Base-by-base conservation (phyloP, 2,888 invertebrate genomes). In the Ormia ochracea region DNA sequence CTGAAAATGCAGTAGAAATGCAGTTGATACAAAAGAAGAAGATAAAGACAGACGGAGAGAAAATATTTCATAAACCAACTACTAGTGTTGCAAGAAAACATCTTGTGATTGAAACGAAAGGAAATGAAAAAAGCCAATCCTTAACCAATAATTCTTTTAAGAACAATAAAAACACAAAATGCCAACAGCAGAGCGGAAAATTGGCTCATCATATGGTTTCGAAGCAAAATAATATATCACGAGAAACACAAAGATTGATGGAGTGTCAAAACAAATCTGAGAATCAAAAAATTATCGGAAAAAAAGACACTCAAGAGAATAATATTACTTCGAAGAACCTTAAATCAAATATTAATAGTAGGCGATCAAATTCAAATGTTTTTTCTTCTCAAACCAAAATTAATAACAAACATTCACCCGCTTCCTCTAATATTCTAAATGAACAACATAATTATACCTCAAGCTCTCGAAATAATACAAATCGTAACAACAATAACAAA, bases 401-500 rank as follows among this genome's bases (percentile, higher is more conserved):
- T 5, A 72, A 52, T 21, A 45, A 33, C 23, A 59, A 70, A 33
- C 36, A 69, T 14, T 0, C 36, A n/a, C 50, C 28, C n/a, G 3
- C 21, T 23, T 31, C 48, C 26, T 38, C 45, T n/a, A 45, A 58
- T 31, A 17, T 12, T 19, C 56, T 56, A 31, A 50, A 28, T 38
- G 68, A 56, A 28, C 28, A 31, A 48, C 36, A 19, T 7, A 14
- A 19, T 36, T 54, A n/a, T 10, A 28, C 43, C 4, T 33, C 58
- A 26, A 81, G 48, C 38, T 31, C 59, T 31, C 78, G 50, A 68
- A 80, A 72, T 45, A 77, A 36, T 66, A 48, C 45, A 38, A 73
- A 28, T 56, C 65, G 38, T 6, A 41, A 10, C 31, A 82, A 81
- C 74, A 79, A 74, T 1, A 75, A 45, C 72, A 56, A 45, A 36